Evolutionary conservation across 2,113 vertebrate species (phyloP), one percentile per base, ranked within the genome.

Genomic region (Brachypodius melanocephalos): DNA sequence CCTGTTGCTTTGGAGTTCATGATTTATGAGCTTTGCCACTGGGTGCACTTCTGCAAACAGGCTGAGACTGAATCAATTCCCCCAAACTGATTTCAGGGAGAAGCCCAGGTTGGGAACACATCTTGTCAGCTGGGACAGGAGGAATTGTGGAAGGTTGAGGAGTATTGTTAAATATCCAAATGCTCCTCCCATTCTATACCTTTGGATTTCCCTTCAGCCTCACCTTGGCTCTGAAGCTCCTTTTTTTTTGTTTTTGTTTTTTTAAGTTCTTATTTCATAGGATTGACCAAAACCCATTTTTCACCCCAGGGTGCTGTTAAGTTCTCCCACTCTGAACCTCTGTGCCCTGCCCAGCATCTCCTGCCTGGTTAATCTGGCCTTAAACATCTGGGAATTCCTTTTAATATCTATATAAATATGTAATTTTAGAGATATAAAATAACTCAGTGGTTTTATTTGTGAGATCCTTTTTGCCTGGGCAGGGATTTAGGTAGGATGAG

Each of bases 191-290:
- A 9, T 76, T 88, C 49, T 9, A 8, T 1, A 1, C 14, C 1
- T 49, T 34, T 48, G 8, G 5, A 10, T 75, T 92, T 76, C 45
- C 42, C 63, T 81, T 36, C 75, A 76, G 46, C 6, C 31, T 83
- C 68, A 29, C 46, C 42, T 72, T 82, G 77, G 45, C 74, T 78
- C 61, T 67, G 65, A 42, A 88, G 36, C 66, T 79, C 28, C 21
- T 85, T 1, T 0, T 0, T 31, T 54, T 46, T 29, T 49, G 66
- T 85, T 1, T 0, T 0, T 31, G 32, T 20, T 29, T 49, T 69
- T 91, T 63, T 10, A 14, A 52, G 48, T 85, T 43, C 9, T 87
- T 24, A 4, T 36, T 71, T 48, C 22, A 2, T 1, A 48, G 69
- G n/a, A 9, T 25, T 82, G 61, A 12, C 3, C 15, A 36, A 66